Base-by-base conservation (phyloP, 1,140 invertebrate species). In the Sweltsa coloradensis region DNA sequence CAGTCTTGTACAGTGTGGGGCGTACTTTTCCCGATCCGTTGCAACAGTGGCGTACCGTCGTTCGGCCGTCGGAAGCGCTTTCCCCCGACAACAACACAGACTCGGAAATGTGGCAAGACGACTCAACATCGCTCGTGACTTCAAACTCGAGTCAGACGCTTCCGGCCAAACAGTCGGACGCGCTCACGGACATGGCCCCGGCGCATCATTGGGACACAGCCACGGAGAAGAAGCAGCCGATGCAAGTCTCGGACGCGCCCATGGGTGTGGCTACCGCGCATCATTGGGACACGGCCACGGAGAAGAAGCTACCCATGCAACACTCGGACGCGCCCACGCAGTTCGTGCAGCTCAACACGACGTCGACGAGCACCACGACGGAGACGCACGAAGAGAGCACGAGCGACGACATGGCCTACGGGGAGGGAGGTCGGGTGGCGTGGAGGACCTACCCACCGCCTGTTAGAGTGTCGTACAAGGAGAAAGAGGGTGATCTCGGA, bases 31-130 rank as follows among this genome's bases (percentile, higher is more conserved):
- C 34, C 60, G 60, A 55, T 61, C n/a, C 51, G 55, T 44, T 62
- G 59, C 37, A 53, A 53, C 46, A 59, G 54, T 46, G 54, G 57
- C 3, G 45, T 61, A 24, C 60, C 65, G 25, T 67, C 64, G 5
- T 67, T 60, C 45, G 65, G 64, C 18, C 47, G 57, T 34, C 47
- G 56, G 40, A 34, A 55, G 21, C 48, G 60, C 27, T 53, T 52
- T 21, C 3, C 53, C 14, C 51, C 55, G 21, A 56, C 53, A 23
- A 47, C 26, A 47, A 47, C 23, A 50, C 25, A 2, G 36, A 9
- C 29, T 29, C 50, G 42, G 51, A 50, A 39, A 44, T 45, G 18
- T 47, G 45, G 14, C 44, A 44, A 7, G 25, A 50, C 18, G 45
- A 29, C 5, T 40, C 36, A n/a, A 51, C 34, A 7, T 24, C 41